These are phyloP conservation scores for Thyatira batis DNA, from an alignment of 2,888 invertebrate species.

Conservation along the genomic window DNA sequence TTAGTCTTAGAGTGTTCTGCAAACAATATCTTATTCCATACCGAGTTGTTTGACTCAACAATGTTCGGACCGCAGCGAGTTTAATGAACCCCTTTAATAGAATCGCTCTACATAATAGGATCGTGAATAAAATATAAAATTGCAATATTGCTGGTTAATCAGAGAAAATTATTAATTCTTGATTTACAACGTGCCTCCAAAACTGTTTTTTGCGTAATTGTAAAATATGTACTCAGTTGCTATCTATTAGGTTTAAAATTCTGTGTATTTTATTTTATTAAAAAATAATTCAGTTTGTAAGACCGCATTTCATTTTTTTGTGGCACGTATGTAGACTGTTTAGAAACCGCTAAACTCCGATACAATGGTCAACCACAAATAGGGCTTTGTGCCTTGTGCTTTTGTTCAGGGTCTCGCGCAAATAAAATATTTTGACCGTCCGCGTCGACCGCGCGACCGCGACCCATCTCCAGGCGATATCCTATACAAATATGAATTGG, in stretches of 20 bases:
- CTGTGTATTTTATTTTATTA: too few relatives aligned
- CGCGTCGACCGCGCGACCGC: slow-evolving; percentile 14
- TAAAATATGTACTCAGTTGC: background rate
- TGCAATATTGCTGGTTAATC: background rate
- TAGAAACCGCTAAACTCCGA: slow-evolving; percentile 57
- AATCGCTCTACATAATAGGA: slow-evolving; percentile 8
- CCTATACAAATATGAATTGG: slow-evolving; percentile 48
- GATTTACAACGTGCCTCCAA: background rate
- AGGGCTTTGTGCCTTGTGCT: slow-evolving; percentile 47
- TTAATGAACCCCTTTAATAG: slow-evolving; percentile 20
- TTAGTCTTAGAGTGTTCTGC: slow-evolving; percentile 41
- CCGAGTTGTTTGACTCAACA: slow-evolving; percentile 20
- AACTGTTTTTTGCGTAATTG: background rate
- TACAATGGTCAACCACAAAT: slow-evolving; percentile 63
- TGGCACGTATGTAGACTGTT: slow-evolving; percentile 45
- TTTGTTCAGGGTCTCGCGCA: slow-evolving; percentile 53
- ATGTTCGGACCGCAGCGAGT: slow-evolving; percentile 14
- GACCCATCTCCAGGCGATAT: slow-evolving; percentile 10
- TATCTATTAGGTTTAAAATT: slow-evolving; percentile 8
- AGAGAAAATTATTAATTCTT: background rate
- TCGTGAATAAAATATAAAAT: background rate
- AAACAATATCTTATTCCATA: slow-evolving; percentile 58
- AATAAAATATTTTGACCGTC: slow-evolving; percentile 66
- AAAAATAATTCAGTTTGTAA: too few relatives aligned
- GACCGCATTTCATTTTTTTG: too few relatives aligned